phyloP scores from a whole-genome alignment of 2,888 invertebrate genomes.

The Leucophenga maculata region DNA sequence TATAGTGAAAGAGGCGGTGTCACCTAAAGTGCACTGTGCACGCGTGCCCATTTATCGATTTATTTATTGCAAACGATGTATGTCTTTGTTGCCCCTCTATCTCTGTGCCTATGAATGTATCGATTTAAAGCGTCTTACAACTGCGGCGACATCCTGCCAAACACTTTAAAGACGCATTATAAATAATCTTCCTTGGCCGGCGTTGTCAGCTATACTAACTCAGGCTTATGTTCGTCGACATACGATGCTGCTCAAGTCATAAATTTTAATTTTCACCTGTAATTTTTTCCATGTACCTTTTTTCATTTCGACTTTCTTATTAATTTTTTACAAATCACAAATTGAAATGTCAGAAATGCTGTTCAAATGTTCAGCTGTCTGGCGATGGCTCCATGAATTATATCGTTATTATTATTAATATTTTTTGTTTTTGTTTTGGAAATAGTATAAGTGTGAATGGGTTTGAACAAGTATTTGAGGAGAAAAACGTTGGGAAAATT shows the following conservation, averaged over 20 bases:
- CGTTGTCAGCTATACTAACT: no score
- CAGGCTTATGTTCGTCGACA: no score
- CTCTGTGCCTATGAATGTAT: neutral
- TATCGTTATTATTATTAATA: neutral
- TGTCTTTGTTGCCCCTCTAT: neutral
- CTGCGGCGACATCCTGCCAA: conserved; percentile 14
- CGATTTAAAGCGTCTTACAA: neutral
- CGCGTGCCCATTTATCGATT: neutral
- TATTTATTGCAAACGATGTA: conserved; percentile 5
- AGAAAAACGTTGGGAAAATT: conserved; percentile 6
- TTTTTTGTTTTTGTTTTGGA: neutral
- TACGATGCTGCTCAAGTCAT: conserved; percentile 1
- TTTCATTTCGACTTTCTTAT: neutral
- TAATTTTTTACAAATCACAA: conserved; percentile 12
- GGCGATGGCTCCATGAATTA: neutral
- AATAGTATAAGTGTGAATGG: neutral
- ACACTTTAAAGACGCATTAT: conserved; percentile 4
- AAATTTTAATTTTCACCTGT: conserved; percentile 20
- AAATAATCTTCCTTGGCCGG: neutral
- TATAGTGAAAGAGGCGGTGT: neutral
- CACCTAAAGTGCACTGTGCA: neutral
- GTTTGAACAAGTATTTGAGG: no score
- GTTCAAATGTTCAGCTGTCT: neutral
- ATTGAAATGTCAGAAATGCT: conserved; percentile 20
- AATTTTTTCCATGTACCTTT: conserved; percentile 9